These are phyloP conservation scores for Danio jaintianensis DNA, from an alignment of 2,797 vertebrate genomes.

Conservation along the genomic window DNA sequence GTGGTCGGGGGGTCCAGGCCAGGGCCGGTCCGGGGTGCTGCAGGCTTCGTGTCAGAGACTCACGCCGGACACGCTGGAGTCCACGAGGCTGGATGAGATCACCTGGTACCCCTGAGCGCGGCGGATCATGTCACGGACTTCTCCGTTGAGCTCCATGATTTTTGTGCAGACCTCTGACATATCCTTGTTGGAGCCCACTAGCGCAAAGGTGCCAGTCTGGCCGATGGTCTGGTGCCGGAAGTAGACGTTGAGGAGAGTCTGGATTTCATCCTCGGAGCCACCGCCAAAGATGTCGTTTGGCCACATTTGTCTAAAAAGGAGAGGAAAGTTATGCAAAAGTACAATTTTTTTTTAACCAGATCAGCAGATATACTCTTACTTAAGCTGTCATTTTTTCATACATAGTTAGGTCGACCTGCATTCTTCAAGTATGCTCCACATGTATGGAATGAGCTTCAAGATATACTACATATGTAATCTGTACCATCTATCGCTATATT, in stretches of 20 bases:
- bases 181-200: constrained; percentile 96
- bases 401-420: too few species aligned
- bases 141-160: constrained; percentile 95
- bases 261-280: constrained; percentile 93
- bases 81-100: constrained; percentile 93
- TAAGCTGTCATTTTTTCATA: too few species aligned
- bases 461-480: too few species aligned
- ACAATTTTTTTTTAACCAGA: too few species aligned
- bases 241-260: constrained; percentile 97
- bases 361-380: too few species aligned
- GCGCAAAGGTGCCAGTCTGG: constrained; percentile 95
- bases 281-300: constrained; percentile 95
- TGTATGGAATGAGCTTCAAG: too few species aligned
- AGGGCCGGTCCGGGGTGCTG: constrained; percentile 63
- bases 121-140: constrained; percentile 97
- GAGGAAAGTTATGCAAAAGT: background rate
- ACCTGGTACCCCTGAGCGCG: constrained; percentile 94
- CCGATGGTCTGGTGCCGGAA: constrained; percentile 98
- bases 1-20: constrained; percentile 48
- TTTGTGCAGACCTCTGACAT: constrained; percentile 94
- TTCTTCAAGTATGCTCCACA: too few species aligned
- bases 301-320: constrained; percentile 85
- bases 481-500: too few species aligned
- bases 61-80: constrained; percentile 91
- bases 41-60: constrained; percentile 94